A percentile compares a stretch with the other conserved stretches of the same genome.
These are phyloP conservation scores for Mesorhabditis spiculigera DNA, from an alignment of 2,888 invertebrate genomes.

Conservation along the genomic window DNA sequence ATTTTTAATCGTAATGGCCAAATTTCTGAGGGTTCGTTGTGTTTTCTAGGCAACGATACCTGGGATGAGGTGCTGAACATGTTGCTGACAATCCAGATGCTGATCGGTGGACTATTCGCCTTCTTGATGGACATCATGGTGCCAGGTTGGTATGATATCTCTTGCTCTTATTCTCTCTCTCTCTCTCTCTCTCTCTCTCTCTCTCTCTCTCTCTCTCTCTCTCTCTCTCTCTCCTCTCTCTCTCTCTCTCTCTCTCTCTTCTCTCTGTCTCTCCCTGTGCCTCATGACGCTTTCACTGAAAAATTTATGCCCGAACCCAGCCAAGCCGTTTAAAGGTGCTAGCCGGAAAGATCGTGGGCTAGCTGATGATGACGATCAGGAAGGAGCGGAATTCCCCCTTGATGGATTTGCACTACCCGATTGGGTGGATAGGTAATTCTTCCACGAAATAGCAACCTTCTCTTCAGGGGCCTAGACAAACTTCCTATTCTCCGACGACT, in stretches of 20 bases:
- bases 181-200: too few species aligned
- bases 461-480: background rate
- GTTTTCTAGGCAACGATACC: background rate
- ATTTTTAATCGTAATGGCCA: too few species aligned
- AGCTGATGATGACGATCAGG: background rate
- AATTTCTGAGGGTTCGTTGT: too few species aligned
- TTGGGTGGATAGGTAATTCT: background rate
- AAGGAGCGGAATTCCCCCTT: background rate
- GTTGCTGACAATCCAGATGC: background rate
- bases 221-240: too few species aligned
- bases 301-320: too few species aligned
- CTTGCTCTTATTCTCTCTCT: too few species aligned
- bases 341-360: background rate
- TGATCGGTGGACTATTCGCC: background rate
- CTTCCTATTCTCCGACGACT: background rate
- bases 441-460: background rate
- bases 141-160: background rate
- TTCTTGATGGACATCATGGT: background rate
- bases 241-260: too few species aligned
- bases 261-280: too few species aligned
- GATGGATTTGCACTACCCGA: background rate
- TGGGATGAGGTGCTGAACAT: conserved; percentile 1
- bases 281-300: too few species aligned
- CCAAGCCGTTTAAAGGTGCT: background rate
- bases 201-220: too few species aligned